phyloP scores from a whole-genome alignment of 1,140 invertebrate genomes.

The Bactericera cockerelli region DNA sequence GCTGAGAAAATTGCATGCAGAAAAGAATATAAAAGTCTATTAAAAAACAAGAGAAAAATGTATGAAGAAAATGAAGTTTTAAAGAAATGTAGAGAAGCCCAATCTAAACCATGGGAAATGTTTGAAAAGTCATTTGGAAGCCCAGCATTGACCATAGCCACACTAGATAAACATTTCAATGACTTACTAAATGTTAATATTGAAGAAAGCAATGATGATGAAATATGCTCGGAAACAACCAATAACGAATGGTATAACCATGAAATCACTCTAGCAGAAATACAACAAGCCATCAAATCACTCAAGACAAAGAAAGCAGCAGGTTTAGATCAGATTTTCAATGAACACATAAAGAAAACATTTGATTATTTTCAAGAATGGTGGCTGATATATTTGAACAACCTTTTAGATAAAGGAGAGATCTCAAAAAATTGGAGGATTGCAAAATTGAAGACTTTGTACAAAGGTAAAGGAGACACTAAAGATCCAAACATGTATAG shows the following conservation, averaged over 20 bases:
- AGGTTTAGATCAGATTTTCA: background rate
- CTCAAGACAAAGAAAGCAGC: background rate
- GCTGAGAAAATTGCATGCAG: background rate
- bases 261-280: background rate
- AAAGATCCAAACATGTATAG: background rate
- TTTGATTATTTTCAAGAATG: constrained; percentile 3
- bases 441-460: background rate
- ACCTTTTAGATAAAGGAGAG: background rate
- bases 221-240: background rate
- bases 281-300: background rate
- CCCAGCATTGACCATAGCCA: background rate
- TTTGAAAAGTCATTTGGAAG: too few relatives aligned
- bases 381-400: constrained; percentile 3
- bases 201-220: background rate
- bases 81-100: background rate
- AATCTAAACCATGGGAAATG: background rate
- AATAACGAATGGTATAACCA: background rate
- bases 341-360: background rate
- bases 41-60: background rate
- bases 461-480: constrained; percentile 6
- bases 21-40: background rate
- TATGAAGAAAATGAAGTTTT: background rate
- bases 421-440: background rate
- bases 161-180: background rate
- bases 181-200: background rate